phyloP scores from a whole-genome alignment of 2,113 vertebrate genomes.

The Ploceus nigricollis region DNA sequence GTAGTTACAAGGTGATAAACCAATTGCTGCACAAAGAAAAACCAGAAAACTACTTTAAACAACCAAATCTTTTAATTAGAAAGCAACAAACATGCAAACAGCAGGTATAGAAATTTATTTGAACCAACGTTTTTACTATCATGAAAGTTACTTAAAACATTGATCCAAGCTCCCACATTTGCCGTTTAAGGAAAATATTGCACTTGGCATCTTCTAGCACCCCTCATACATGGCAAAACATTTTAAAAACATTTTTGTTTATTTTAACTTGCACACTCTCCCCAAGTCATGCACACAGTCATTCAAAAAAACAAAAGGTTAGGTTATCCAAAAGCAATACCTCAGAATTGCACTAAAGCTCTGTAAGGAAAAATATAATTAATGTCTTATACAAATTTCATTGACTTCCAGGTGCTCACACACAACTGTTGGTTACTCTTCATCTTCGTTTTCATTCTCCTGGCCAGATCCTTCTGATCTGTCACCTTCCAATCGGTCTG shows the following conservation, averaged over 20 bases:
- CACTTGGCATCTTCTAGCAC: slow-evolving; percentile 83
- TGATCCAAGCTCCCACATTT: slow-evolving; percentile 79
- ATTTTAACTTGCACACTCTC: slow-evolving; percentile 77
- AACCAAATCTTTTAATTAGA: slow-evolving; percentile 84
- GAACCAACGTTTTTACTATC: slow-evolving; percentile 82
- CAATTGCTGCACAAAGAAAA: background rate
- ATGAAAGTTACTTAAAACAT: slow-evolving; percentile 84
- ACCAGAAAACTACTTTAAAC: slow-evolving; percentile 60
- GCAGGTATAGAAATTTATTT: slow-evolving; percentile 85
- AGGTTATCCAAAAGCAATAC: slow-evolving; percentile 81
- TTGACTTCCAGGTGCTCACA: slow-evolving; percentile 75
- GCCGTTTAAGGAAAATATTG: slow-evolving; percentile 89
- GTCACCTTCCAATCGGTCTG: slow-evolving; percentile 92
- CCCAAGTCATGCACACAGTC: slow-evolving; percentile 77
- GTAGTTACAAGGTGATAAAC: background rate
- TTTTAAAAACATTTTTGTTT: slow-evolving; percentile 73
- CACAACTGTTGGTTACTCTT: slow-evolving; percentile 77
- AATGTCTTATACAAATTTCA: slow-evolving; percentile 88
- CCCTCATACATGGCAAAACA: slow-evolving; percentile 73
- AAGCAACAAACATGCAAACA: slow-evolving; percentile 88
- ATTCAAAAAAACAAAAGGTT: slow-evolving; percentile 80
- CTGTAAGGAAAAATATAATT: slow-evolving; percentile 90
- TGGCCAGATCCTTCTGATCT: slow-evolving; percentile 93
- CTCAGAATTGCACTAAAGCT: slow-evolving; percentile 89
- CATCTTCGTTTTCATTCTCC: slow-evolving; percentile 89